A percentile compares a stretch with the other conserved stretches of the same genome.
These are phyloP conservation scores for Oryzias celebensis DNA, from an alignment of 2,113 vertebrate species.

Conservation along the genomic window DNA sequence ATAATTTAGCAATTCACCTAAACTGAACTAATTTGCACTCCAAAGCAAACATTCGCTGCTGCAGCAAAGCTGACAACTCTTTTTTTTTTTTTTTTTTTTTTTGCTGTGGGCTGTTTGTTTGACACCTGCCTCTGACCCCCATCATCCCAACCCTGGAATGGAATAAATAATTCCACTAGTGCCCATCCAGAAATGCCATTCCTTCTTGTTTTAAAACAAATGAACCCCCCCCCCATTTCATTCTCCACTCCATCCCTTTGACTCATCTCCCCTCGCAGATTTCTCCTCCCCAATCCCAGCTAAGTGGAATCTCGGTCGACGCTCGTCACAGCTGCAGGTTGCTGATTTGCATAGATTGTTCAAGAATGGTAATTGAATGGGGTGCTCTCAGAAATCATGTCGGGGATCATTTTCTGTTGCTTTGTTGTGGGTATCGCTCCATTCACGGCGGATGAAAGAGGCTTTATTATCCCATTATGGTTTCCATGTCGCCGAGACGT, in stretches of 20 bases:
- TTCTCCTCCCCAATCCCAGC: constrained; percentile 23
- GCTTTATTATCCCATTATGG: constrained; percentile 74
- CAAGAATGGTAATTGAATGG: constrained; percentile 60
- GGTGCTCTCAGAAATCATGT: constrained; percentile 55
- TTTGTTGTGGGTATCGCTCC: constrained; percentile 59
- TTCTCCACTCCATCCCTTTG: background rate
- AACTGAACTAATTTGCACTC: constrained; percentile 11
- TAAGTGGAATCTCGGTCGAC: constrained; percentile 45
- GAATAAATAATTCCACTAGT: background rate
- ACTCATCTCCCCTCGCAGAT: background rate
- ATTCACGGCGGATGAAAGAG: constrained; percentile 62
- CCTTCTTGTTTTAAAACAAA: background rate
- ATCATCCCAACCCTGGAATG: constrained; percentile 27
- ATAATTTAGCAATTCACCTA: constrained; percentile 4
- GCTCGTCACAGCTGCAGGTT: constrained; percentile 49
- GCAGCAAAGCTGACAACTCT: constrained; percentile 5
- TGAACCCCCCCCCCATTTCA: background rate
- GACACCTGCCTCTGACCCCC: constrained; percentile 51
- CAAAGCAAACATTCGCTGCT: constrained; percentile 18
- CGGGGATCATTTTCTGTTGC: constrained; percentile 58
- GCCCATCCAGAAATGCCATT: constrained; percentile 1
- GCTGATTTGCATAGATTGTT: constrained; percentile 61
- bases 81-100: constrained; percentile 32
- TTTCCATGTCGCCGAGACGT: constrained; percentile 46
- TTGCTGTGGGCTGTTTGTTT: constrained; percentile 42